Percentiles rank a stretch among this genome's conserved stretches.
Evolutionary conservation across 2,797 vertebrate genomes (phyloP).

Genomic region (Ibycter americanus): DNA sequence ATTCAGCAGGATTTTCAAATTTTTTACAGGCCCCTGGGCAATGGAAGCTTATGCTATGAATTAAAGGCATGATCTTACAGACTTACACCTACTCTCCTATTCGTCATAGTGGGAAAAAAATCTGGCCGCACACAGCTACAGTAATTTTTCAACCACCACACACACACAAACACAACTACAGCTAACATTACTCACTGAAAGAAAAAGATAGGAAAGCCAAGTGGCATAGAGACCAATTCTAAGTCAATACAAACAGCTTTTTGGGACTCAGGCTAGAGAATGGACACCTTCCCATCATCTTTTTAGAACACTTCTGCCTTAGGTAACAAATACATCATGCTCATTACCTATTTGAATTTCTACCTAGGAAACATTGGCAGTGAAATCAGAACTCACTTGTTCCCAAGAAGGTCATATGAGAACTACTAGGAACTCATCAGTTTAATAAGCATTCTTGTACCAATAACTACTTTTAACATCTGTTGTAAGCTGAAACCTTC

Average conservation of each 20-base stretch:
- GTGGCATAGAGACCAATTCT: background rate
- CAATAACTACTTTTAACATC: background rate
- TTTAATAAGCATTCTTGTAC: background rate
- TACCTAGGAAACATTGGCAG: background rate
- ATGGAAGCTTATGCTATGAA: background rate
- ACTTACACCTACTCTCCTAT: background rate
- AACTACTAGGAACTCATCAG: background rate
- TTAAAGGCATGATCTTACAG: background rate
- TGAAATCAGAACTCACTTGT: background rate
- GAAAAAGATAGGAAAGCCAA: background rate
- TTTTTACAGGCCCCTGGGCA: background rate
- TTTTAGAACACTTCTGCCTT: background rate
- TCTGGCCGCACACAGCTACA: background rate
- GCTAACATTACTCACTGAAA: background rate
- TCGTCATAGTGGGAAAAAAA: background rate
- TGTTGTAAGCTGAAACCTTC: background rate
- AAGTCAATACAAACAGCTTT: background rate
- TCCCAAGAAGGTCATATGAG: background rate
- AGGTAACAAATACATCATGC: background rate
- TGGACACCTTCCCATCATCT: accelerated
- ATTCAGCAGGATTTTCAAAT: background rate
- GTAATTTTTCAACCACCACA: background rate
- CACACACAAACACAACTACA: background rate
- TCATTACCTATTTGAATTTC: background rate
- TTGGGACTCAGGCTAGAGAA: background rate